Conservation (phyloP, 2,797 vertebrate species). For the Nasua narica region DNA sequence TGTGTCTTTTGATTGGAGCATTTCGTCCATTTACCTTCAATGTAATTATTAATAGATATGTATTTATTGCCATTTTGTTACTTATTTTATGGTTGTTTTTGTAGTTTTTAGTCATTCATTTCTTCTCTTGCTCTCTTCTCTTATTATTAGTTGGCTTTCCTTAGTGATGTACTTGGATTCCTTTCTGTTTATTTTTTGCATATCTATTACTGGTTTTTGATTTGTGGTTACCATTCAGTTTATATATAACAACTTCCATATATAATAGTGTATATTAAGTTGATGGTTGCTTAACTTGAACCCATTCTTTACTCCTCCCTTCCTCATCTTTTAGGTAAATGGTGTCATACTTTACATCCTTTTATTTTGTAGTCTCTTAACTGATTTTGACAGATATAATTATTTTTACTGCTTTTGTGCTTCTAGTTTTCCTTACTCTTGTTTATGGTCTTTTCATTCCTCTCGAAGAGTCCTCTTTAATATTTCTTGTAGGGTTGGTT, state of each 20-base stretch:
- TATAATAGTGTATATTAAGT: background rate
- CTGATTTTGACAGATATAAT: background rate
- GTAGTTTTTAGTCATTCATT: background rate
- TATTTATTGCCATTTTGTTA: background rate
- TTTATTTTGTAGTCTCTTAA: background rate
- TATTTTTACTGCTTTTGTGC: background rate
- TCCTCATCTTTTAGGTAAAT: background rate
- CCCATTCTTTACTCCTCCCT: background rate
- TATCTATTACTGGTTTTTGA: background rate
- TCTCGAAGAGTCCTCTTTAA: background rate
- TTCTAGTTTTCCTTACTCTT: background rate
- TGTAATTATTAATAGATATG: background rate
- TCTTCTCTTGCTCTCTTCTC: background rate
- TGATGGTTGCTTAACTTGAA: background rate
- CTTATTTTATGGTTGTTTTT: background rate
- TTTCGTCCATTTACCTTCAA: background rate
- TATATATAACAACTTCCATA: background rate
- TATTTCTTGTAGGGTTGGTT: background rate
- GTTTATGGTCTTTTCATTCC: background rate
- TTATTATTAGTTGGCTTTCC: background rate
- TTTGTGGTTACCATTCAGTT: background rate
- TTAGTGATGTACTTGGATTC: background rate
- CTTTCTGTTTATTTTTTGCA: background rate
- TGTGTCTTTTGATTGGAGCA: background rate
- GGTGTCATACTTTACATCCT: background rate